phyloP scores from a whole-genome alignment of 2,888 invertebrate species.

The Melinaea marsaeus region DNA sequence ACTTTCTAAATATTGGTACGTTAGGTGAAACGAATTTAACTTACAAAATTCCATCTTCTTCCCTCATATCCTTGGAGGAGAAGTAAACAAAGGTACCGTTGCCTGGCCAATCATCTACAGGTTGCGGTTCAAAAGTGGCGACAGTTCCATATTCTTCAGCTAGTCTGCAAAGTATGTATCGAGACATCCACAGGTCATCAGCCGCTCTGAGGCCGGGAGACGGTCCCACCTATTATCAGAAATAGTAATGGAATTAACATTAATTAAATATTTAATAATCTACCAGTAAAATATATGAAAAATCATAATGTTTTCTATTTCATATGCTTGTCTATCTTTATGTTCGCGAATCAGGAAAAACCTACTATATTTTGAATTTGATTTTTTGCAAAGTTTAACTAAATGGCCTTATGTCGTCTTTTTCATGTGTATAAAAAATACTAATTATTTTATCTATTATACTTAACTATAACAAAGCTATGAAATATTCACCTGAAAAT shows the following conservation, averaged over 20 bases:
- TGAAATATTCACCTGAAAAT: constrained; percentile 55
- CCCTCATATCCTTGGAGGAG: constrained; percentile 91
- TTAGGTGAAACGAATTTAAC: constrained; percentile 31
- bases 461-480: not conserved
- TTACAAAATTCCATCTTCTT: constrained; percentile 85
- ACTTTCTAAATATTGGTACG: not conserved
- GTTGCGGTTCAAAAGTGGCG: constrained; percentile 83
- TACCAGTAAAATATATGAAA: no score
- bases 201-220: constrained; percentile 88
- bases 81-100: constrained; percentile 93
- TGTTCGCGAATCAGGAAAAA: no score
- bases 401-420: no score
- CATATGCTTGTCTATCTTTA: no score
- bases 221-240: constrained; percentile 84
- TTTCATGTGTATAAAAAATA: not conserved
- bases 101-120: constrained; percentile 92
- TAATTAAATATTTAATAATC: no score
- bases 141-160: constrained; percentile 91
- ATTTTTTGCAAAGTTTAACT: no score
- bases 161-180: constrained; percentile 88
- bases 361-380: no score
- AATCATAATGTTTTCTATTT: no score
- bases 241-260: not conserved
- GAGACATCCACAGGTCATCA: constrained; percentile 93
- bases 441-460: not conserved